phyloP scores from a whole-genome alignment of 1,140 invertebrate genomes.

The Coptotermes formosanus region DNA sequence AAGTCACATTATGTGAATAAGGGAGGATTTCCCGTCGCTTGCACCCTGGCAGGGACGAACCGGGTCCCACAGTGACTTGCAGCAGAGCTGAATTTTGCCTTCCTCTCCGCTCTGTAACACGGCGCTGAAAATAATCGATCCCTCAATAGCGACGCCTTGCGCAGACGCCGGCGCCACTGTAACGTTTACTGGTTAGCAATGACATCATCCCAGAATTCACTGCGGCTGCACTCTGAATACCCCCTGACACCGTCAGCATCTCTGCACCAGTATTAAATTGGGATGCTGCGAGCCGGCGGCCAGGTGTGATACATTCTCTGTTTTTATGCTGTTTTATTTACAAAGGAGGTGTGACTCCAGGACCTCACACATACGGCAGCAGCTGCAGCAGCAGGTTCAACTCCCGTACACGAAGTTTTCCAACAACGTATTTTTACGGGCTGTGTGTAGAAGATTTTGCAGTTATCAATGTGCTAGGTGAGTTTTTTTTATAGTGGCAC shows the following conservation, averaged over 20 bases:
- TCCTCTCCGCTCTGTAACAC: neutral
- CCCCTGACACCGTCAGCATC: neutral
- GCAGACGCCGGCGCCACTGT: conserved; percentile 24
- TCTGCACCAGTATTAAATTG: neutral
- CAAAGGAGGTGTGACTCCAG: neutral
- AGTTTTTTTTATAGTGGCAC: neutral
- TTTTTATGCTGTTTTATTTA: neutral
- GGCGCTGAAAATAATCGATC: neutral
- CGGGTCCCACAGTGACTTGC: neutral
- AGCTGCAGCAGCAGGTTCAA: neutral
- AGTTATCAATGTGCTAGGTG: neutral
- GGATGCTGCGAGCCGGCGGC: neutral
- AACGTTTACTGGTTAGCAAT: conserved; percentile 3
- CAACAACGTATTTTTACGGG: neutral
- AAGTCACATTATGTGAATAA: neutral
- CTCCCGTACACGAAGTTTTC: neutral
- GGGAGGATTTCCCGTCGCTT: neutral
- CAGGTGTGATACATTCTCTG: neutral
- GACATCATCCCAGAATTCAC: conserved; percentile 26
- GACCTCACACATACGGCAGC: neutral
- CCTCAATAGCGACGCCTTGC: neutral
- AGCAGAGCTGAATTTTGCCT: neutral
- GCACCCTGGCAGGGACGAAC: neutral
- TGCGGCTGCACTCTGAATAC: neutral
- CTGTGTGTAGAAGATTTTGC: neutral